These are phyloP conservation scores for Heliocidaris erythrogramma DNA, from an alignment of 35 echinoderm and acorn worm species.

Conservation along the genomic window DNA sequence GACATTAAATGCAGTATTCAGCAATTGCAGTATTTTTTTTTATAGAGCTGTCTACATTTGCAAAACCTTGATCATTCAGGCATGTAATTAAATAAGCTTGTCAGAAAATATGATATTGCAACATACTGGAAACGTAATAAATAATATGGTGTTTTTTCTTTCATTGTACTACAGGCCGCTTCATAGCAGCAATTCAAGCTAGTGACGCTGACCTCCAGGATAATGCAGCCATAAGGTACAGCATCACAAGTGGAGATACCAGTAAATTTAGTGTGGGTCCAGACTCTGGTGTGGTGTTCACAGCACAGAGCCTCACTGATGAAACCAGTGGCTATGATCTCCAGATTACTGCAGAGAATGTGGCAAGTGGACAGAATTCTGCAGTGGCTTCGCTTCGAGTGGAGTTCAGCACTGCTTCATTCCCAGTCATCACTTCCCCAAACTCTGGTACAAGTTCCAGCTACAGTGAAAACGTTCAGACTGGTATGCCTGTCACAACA, in stretches of 20 bases:
- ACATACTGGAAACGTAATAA: neutral
- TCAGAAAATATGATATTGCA: neutral
- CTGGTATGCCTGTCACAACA: conserved; percentile 48
- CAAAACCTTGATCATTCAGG: neutral
- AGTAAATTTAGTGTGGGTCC: conserved; percentile 66
- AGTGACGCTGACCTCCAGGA: conserved; percentile 61
- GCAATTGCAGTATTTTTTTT: neutral
- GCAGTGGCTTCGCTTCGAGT: conserved; percentile 58
- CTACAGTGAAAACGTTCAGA: conserved; percentile 53
- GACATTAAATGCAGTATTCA: too few species aligned
- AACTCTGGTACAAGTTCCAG: conserved; percentile 39
- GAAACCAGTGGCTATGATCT: conserved; percentile 58
- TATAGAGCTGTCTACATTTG: neutral
- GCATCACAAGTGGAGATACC: conserved; percentile 63
- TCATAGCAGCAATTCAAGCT: conserved; percentile 62
- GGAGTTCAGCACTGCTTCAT: conserved; percentile 51
- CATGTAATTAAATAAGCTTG: neutral
- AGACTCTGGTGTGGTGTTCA: conserved; percentile 63
- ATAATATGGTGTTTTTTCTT: neutral
- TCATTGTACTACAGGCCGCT: conserved; percentile 63
- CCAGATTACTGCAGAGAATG: conserved; percentile 62
- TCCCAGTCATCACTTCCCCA: conserved; percentile 61
- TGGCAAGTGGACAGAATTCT: conserved; percentile 3
- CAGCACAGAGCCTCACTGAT: conserved; percentile 56
- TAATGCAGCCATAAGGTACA: conserved; percentile 77